These are phyloP conservation scores for Genyomyrus donnyi DNA, from an alignment of 2,113 vertebrate species.

Conservation along the genomic window DNA sequence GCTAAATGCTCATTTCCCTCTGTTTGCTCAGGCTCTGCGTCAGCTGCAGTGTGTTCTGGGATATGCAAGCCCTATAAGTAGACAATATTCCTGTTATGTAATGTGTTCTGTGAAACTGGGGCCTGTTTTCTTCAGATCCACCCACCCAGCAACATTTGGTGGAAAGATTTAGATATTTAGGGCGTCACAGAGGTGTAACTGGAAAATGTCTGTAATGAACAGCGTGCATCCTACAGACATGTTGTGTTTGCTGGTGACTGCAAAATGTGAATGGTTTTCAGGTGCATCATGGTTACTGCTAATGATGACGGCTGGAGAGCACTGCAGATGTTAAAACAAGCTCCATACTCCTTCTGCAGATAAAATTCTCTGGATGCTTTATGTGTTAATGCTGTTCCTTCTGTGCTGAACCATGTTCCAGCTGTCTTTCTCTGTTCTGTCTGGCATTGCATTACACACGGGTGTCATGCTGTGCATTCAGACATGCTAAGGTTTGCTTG, in stretches of 20 bases:
- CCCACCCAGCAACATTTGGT: conserved; percentile 14
- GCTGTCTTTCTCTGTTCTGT: background rate
- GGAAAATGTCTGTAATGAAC: background rate
- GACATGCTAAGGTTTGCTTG: background rate
- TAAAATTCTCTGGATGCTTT: background rate
- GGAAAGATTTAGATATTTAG: conserved; percentile 8
- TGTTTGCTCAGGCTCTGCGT: background rate
- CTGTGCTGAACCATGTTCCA: background rate
- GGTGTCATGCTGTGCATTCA: background rate
- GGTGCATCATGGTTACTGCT: background rate
- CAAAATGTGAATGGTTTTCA: background rate
- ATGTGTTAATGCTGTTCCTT: background rate
- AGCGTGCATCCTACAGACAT: background rate
- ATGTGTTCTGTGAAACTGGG: conserved; percentile 2
- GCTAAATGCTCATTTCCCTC: conserved; percentile 5
- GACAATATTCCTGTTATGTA: conserved; percentile 2
- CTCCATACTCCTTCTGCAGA: background rate
- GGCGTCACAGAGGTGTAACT: conserved; percentile 4
- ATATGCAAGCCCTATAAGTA: conserved; percentile 1
- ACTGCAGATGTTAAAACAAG: background rate
- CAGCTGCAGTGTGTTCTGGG: background rate
- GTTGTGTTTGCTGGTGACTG: background rate
- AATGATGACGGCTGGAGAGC: background rate
- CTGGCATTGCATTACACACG: background rate
- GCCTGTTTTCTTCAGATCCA: conserved; percentile 6